phyloP scores from a whole-genome alignment of 2,888 invertebrate genomes.

The Pachymerium ferrugineum region DNA sequence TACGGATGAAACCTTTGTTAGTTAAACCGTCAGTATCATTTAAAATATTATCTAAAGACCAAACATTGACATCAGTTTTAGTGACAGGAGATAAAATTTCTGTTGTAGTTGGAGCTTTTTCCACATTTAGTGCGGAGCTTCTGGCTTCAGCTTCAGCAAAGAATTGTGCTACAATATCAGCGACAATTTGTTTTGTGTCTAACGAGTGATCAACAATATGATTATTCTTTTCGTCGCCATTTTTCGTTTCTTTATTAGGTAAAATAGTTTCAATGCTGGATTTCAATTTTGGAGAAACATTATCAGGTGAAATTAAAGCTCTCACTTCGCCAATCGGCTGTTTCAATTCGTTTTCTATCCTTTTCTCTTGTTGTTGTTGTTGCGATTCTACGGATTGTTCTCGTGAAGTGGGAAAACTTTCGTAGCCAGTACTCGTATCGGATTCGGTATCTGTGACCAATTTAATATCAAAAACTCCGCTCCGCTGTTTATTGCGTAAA shows the following conservation, averaged over 20 bases:
- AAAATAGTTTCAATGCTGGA: neutral
- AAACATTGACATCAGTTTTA: neutral
- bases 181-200: neutral
- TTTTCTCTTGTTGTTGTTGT: too few relatives aligned
- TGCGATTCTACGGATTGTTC: too few relatives aligned
- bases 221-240: neutral
- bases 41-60: neutral
- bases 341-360: too few relatives aligned
- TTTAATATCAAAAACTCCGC: too few relatives aligned
- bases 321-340: too few relatives aligned
- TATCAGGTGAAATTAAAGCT: too few relatives aligned
- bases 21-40: neutral
- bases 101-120: neutral
- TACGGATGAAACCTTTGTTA: too few relatives aligned
- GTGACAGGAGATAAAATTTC: neutral
- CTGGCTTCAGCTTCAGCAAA: neutral
- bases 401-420: too few relatives aligned
- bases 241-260: neutral
- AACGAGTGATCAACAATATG: neutral
- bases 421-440: too few relatives aligned
- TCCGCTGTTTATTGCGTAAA: too few relatives aligned
- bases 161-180: neutral
- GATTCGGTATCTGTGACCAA: too few relatives aligned
- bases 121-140: neutral
- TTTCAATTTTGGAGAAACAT: neutral